Conservation (phyloP, 2,797 vertebrate species). For the Sciurus vulgaris region DNA sequence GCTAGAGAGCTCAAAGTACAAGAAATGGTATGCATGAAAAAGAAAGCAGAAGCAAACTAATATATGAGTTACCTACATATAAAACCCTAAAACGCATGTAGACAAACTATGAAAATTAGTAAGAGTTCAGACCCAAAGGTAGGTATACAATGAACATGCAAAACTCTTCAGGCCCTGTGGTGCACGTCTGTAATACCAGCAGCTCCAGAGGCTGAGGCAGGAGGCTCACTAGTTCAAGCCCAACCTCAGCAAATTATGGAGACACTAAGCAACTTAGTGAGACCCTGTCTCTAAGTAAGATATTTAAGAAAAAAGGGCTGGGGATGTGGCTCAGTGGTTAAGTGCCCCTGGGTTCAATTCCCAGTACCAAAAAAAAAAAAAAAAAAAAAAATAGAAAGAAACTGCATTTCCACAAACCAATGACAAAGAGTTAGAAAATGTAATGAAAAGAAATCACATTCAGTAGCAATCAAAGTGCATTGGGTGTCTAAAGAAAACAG, state of each 20-base stretch:
- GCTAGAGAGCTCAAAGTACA: not conserved
- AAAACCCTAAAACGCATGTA: not conserved
- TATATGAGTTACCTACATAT: not conserved
- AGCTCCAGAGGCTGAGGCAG: too few relatives aligned
- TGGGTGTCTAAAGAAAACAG: not conserved
- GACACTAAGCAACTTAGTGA: too few relatives aligned
- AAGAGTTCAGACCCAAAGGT: not conserved
- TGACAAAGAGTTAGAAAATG: slow-evolving; percentile 12
- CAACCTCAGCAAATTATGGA: too few relatives aligned
- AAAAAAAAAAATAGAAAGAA: not conserved
- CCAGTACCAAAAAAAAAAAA: too few relatives aligned
- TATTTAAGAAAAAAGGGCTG: too few relatives aligned
- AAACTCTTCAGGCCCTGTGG: not conserved
- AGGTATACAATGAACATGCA: not conserved
- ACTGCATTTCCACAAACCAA: not conserved
- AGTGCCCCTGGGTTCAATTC: too few relatives aligned
- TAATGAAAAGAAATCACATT: not conserved
- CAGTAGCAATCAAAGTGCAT: not conserved
- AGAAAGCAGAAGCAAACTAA: not conserved
- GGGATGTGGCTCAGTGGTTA: too few relatives aligned
- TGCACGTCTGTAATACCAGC: too few relatives aligned
- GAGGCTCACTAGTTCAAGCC: too few relatives aligned
- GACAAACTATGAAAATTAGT: not conserved
- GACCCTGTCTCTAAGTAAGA: too few relatives aligned
- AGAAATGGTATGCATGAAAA: not conserved